These are phyloP conservation scores for Leptura quadrifasciata DNA, from an alignment of 2,888 invertebrate species.

Conservation along the genomic window DNA sequence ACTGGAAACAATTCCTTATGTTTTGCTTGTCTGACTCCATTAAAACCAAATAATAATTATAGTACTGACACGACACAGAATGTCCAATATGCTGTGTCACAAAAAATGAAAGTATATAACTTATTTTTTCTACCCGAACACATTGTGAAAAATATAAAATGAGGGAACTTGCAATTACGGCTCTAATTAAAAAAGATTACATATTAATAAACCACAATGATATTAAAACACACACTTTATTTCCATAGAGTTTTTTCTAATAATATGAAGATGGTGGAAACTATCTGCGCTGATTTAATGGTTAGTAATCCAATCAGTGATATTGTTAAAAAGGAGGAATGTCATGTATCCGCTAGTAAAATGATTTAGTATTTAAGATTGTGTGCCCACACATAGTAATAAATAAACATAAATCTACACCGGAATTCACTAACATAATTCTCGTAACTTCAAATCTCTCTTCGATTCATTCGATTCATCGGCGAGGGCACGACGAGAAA, in stretches of 20 bases:
- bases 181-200: background rate
- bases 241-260: background rate
- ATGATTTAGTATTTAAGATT: slow-evolving; percentile 47
- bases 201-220: background rate
- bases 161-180: background rate
- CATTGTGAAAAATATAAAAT: background rate
- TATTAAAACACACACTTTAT: background rate
- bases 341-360: slow-evolving; percentile 28
- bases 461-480: slow-evolving; percentile 28
- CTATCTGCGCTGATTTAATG: slow-evolving; percentile 17
- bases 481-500: slow-evolving; percentile 56
- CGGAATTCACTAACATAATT: slow-evolving; percentile 34
- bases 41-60: too few species aligned
- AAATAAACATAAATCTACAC: slow-evolving; percentile 43
- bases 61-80: too few species aligned
- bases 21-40: too few species aligned
- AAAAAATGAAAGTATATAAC: too few species aligned
- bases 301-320: slow-evolving; percentile 24
- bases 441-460: slow-evolving; percentile 24
- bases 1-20: too few species aligned
- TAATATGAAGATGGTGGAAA: slow-evolving; percentile 2
- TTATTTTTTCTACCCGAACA: too few species aligned
- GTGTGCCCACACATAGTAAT: slow-evolving; percentile 41
- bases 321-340: slow-evolving; percentile 30
- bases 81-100: too few species aligned